phyloP scores from a whole-genome alignment of 2,113 vertebrate species.

The Ictalurus punctatus region DNA sequence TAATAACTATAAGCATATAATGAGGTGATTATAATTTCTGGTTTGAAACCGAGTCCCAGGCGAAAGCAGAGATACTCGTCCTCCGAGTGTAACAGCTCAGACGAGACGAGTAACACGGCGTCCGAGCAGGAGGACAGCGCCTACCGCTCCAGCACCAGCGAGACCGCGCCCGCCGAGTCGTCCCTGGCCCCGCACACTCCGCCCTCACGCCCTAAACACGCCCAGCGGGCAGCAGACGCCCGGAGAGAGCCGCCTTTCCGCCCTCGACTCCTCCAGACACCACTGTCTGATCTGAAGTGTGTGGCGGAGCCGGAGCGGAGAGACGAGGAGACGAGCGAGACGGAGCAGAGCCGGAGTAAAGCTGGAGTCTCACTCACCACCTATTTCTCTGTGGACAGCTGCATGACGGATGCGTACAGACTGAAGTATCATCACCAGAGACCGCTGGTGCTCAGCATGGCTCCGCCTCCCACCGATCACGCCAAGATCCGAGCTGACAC shows the following conservation, averaged over 20 bases:
- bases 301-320: slow-evolving; percentile 71
- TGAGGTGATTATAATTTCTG: neutral
- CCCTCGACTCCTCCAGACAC: slow-evolving; percentile 70
- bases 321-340: slow-evolving; percentile 64
- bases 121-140: slow-evolving; percentile 75
- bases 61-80: slow-evolving; percentile 69
- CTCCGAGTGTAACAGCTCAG: slow-evolving; percentile 79
- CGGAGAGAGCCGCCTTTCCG: slow-evolving; percentile 61
- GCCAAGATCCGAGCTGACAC: slow-evolving; percentile 69
- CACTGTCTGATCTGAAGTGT: slow-evolving; percentile 65
- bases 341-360: slow-evolving; percentile 58
- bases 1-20: neutral
- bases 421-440: slow-evolving; percentile 94
- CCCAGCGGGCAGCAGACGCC: slow-evolving; percentile 60
- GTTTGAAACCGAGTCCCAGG: slow-evolving; percentile 48
- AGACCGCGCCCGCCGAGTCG: slow-evolving; percentile 59
- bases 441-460: slow-evolving; percentile 81
- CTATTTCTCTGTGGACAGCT: slow-evolving; percentile 95
- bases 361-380: slow-evolving; percentile 85
- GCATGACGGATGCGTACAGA: slow-evolving; percentile 97
- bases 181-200: slow-evolving; percentile 68
- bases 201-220: slow-evolving; percentile 80
- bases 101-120: slow-evolving; percentile 68
- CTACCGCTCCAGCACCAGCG: slow-evolving; percentile 70
- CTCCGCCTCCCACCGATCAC: slow-evolving; percentile 38